Conservation (phyloP, 2,888 invertebrate genomes). For the Acanthosoma haemorrhoidale region DNA sequence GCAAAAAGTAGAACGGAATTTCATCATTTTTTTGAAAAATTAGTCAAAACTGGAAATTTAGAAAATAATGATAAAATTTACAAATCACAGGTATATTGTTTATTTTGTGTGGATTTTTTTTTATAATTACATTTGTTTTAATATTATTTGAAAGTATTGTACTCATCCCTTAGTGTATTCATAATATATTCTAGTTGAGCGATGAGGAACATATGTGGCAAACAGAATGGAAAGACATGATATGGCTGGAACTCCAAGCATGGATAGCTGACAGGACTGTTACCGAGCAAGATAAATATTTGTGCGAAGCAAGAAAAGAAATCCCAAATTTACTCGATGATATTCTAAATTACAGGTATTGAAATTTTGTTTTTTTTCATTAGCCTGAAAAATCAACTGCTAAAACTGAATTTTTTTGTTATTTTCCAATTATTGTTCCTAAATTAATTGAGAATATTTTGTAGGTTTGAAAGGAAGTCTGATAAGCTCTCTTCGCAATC, state of each 20-base stretch:
- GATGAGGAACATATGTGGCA: constrained; percentile 84
- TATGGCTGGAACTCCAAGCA: constrained; percentile 87
- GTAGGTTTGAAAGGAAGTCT: constrained; percentile 39
- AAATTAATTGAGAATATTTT: constrained; percentile 22
- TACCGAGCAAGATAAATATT: constrained; percentile 69
- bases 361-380: background rate
- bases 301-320: constrained; percentile 66
- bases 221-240: constrained; percentile 79
- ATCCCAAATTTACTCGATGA: constrained; percentile 66
- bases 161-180: background rate
- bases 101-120: background rate
- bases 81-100: constrained; percentile 37
- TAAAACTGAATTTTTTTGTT: background rate
- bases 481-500: constrained; percentile 39
- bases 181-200: constrained; percentile 57
- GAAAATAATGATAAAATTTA: constrained; percentile 44
- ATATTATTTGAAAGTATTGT: background rate
- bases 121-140: background rate
- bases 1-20: constrained; percentile 54
- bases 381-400: background rate
- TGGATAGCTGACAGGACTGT: constrained; percentile 69
- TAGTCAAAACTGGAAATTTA: constrained; percentile 51
- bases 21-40: constrained; percentile 50
- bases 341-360: constrained; percentile 68
- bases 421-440: background rate